Percentiles rank a stretch among this genome's conserved stretches.
Conservation (phyloP, 2,888 invertebrate species). For the Drosophila affinis region DNA sequence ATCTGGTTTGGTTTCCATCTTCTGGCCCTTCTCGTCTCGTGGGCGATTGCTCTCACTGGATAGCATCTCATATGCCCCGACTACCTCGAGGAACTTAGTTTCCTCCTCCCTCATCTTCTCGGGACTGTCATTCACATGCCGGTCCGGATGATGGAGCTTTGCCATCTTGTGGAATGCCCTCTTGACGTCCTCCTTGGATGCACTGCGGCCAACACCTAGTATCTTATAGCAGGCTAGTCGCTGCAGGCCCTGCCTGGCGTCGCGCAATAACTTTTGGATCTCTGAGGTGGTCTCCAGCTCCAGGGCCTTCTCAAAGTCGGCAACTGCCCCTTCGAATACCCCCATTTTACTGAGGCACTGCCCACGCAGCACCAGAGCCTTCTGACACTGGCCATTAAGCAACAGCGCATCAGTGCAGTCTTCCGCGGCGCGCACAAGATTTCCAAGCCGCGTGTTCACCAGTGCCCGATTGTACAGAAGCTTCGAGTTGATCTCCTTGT, state of each 20-base stretch:
- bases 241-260: constrained; percentile 94
- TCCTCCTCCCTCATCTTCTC: constrained; percentile 95
- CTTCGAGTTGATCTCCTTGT: constrained; percentile 94
- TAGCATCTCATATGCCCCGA: constrained; percentile 95
- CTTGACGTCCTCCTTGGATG: constrained; percentile 95
- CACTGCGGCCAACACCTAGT: constrained; percentile 92
- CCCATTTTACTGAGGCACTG: constrained; percentile 92
- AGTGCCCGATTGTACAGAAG: constrained; percentile 95
- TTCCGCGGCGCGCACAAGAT: constrained; percentile 90
- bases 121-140: constrained; percentile 94
- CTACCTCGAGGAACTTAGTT: constrained; percentile 96
- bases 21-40: constrained; percentile 95
- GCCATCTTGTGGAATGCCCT: constrained; percentile 92
- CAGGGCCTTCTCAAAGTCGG: constrained; percentile 93
- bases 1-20: constrained; percentile 92
- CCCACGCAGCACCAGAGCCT: constrained; percentile 94
- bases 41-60: constrained; percentile 95
- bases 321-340: constrained; percentile 93
- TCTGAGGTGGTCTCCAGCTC: constrained; percentile 93
- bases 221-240: constrained; percentile 98
- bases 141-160: constrained; percentile 96
- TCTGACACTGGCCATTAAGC: constrained; percentile 92
- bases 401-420: constrained; percentile 94
- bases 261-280: constrained; percentile 90
- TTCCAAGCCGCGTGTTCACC: constrained; percentile 91